These are phyloP conservation scores for Chelon auratus DNA, from an alignment of 2,797 vertebrate genomes.

Conservation along the genomic window DNA sequence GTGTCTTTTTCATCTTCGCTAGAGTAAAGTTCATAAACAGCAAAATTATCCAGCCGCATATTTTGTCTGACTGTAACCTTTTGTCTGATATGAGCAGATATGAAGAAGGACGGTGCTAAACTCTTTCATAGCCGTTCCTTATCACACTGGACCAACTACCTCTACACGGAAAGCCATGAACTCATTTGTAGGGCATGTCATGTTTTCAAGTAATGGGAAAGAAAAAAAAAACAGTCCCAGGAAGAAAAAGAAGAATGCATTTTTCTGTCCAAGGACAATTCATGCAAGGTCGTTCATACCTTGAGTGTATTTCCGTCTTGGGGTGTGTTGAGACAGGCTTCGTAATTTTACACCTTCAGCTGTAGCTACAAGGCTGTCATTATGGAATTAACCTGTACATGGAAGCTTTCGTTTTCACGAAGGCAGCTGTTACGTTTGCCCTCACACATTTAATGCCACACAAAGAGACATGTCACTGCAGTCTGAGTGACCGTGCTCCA, in stretches of 20 bases:
- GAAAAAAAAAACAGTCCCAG: too few relatives aligned
- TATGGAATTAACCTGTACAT: background rate
- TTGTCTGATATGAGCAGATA: conserved; percentile 6
- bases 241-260: conserved; percentile 1
- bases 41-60: background rate
- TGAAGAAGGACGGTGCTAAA: too few relatives aligned
- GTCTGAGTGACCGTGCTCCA: background rate
- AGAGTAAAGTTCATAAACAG: background rate
- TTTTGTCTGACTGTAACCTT: too few relatives aligned
- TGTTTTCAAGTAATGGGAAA: background rate
- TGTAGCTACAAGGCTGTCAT: background rate
- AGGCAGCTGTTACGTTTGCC: background rate
- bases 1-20: background rate
- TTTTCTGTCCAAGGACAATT: conserved; percentile 19
- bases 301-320: background rate
- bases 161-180: background rate
- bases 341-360: conserved; percentile 4
- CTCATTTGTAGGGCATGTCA: background rate
- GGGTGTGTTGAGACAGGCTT: conserved; percentile 10
- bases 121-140: too few relatives aligned
- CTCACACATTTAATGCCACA: background rate
- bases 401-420: background rate
- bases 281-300: background rate
- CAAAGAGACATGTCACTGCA: conserved; percentile 1
- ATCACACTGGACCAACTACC: background rate